Percentiles rank a stretch among this genome's conserved stretches.
Evolutionary conservation across 1,140 invertebrate genomes (phyloP).

Genomic region (Ridgeia piscesae): DNA sequence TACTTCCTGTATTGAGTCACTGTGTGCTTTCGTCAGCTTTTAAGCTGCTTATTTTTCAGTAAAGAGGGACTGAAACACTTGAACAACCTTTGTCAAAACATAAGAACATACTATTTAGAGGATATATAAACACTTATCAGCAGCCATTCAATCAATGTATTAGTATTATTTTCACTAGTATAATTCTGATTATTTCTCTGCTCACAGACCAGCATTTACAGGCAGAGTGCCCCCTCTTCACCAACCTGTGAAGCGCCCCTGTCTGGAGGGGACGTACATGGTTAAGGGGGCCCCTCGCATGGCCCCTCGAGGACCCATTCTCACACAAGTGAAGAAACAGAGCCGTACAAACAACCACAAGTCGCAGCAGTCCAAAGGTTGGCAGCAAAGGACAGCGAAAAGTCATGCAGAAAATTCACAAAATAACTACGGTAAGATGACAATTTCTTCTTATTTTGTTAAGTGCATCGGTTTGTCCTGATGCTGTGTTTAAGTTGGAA

Average conservation of each 20-base stretch:
- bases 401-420: background rate
- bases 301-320: background rate
- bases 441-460: background rate
- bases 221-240: background rate
- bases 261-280: background rate
- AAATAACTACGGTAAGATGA: background rate
- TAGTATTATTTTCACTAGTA: background rate
- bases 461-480: too few species aligned
- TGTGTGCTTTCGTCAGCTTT: too few species aligned
- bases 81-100: too few species aligned
- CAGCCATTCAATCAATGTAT: background rate
- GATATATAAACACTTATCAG: too few species aligned
- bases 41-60: too few species aligned
- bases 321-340: background rate
- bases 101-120: too few species aligned
- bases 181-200: background rate
- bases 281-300: background rate
- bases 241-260: background rate
- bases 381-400: background rate
- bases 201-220: background rate
- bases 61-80: too few species aligned
- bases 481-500: too few species aligned
- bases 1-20: too few species aligned
- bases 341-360: background rate
- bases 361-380: background rate